phyloP scores from a whole-genome alignment of 2,888 invertebrate genomes.

The Nymphalis urticae region DNA sequence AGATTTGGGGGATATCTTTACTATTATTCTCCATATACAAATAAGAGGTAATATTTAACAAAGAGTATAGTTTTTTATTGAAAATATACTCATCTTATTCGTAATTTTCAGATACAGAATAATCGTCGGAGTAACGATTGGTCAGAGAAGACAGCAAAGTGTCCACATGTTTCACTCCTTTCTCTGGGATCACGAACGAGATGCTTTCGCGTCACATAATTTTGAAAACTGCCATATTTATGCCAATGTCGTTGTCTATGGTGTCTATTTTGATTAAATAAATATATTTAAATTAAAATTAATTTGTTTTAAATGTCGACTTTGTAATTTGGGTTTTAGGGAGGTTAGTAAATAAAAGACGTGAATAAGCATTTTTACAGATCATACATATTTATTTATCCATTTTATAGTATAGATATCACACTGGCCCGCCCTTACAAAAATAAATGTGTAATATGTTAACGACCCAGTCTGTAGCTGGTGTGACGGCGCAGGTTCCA shows the following conservation, averaged over 20 bases:
- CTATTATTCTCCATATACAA: too few species aligned
- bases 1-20: too few species aligned
- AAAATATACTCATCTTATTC: neutral
- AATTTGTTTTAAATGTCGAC: neutral
- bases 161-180: conserved; percentile 83
- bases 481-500: conserved; percentile 61
- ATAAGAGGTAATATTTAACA: too few species aligned
- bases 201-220: conserved; percentile 81
- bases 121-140: conserved; percentile 83
- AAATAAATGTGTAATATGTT: conserved; percentile 80
- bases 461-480: conserved; percentile 71
- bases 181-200: conserved; percentile 85
- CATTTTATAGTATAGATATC: conserved; percentile 82
- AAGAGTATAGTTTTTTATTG: neutral
- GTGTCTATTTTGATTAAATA: conserved; percentile 85
- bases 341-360: conserved; percentile 41
- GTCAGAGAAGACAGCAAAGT: conserved; percentile 85
- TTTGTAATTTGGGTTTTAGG: neutral
- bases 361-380: conserved; percentile 77
- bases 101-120: conserved; percentile 84
- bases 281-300: conserved; percentile 18
- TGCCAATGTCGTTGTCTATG: conserved; percentile 84
- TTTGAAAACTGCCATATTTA: conserved; percentile 84
- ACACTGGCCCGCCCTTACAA: conserved; percentile 82
- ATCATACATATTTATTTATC: conserved; percentile 82